These are phyloP conservation scores for Hemiprocne comata DNA, from an alignment of 2,113 vertebrate genomes.

Conservation along the genomic window DNA sequence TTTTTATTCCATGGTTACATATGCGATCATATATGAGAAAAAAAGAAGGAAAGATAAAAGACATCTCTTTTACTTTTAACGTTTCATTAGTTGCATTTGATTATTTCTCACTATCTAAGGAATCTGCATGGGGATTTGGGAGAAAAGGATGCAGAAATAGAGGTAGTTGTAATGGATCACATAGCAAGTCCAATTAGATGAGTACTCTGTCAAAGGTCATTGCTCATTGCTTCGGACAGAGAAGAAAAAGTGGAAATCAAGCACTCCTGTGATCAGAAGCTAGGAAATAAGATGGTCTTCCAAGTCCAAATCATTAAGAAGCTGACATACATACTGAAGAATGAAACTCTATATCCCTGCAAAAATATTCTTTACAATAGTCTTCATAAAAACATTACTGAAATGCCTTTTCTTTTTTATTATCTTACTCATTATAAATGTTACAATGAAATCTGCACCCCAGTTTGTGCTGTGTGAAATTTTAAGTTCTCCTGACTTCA, in stretches of 20 bases:
- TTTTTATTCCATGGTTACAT: slow-evolving; percentile 7
- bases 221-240: background rate
- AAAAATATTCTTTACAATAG: background rate
- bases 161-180: background rate
- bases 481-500: background rate
- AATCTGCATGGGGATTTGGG: background rate
- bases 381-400: background rate
- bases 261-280: background rate
- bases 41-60: background rate
- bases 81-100: background rate
- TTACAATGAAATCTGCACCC: background rate
- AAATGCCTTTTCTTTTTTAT: background rate
- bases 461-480: background rate
- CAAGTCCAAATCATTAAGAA: background rate
- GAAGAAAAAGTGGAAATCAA: background rate
- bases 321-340: background rate
- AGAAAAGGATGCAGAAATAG: background rate
- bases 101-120: background rate
- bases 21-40: background rate
- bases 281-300: background rate
- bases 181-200: background rate
- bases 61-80: background rate
- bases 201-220: background rate
- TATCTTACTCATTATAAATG: background rate
- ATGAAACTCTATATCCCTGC: background rate